A percentile compares a stretch with the other conserved stretches of the same genome.
Evolutionary conservation across 2,113 vertebrate species (phyloP).

Genomic region (Boulengeromyrus knoepffleri): DNA sequence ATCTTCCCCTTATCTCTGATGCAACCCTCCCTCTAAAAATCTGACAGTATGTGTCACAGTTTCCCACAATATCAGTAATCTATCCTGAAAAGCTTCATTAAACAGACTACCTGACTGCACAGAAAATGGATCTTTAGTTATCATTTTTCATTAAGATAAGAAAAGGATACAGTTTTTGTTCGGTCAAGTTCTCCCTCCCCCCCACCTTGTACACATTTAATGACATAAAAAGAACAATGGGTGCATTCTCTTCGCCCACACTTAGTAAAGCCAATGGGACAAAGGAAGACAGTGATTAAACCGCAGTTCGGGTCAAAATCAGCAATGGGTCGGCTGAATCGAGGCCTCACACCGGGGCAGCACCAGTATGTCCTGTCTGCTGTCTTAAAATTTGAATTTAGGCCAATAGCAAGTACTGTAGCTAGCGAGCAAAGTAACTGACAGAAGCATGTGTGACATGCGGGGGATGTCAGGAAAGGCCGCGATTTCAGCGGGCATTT

Average conservation of each 20-base stretch:
- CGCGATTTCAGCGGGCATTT: not conserved
- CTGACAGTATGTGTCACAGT: not conserved
- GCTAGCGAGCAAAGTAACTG: not conserved
- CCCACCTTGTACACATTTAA: not conserved
- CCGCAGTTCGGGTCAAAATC: not conserved
- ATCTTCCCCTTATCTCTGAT: not conserved
- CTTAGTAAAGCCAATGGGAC: not conserved
- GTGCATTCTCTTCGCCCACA: not conserved
- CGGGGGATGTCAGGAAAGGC: not conserved
- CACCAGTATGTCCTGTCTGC: not conserved
- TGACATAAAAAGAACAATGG: constrained; percentile 8
- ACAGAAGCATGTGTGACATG: not conserved
- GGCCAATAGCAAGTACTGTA: not conserved
- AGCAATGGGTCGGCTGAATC: not conserved
- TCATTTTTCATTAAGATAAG: constrained; percentile 16
- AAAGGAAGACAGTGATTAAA: not conserved
- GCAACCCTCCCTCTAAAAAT: not conserved
- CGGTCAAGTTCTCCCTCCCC: not conserved
- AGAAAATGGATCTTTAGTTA: not conserved
- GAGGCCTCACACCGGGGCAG: not conserved
- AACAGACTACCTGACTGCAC: not conserved
- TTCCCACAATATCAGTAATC: constrained; percentile 10
- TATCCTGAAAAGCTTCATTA: constrained; percentile 19
- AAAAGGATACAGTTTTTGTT: constrained; percentile 17
- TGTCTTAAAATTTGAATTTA: not conserved